Base-by-base conservation (phyloP, 2,888 invertebrate species). In the Caenorhabditis zanzibari region DNA sequence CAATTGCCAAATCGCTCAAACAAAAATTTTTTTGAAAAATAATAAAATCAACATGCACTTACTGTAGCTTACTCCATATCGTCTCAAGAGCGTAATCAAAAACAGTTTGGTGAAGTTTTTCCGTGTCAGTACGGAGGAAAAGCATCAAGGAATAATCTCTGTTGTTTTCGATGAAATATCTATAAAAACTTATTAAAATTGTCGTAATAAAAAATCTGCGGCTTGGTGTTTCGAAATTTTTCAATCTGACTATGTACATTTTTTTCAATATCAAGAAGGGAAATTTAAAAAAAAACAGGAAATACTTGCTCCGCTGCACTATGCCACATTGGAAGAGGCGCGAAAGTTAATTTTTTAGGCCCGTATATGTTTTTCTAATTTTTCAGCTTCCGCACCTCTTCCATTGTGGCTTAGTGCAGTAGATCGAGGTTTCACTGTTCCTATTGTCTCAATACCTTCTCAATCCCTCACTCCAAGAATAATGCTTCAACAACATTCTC, bases 401-500 rank as follows among this genome's bases (percentile, higher is more conserved):
- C n/a, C n/a, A n/a, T n/a, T n/a, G n/a, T n/a, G n/a, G n/a, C n/a
- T n/a, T n/a, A n/a, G n/a, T n/a, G n/a, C n/a, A n/a, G n/a, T n/a
- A n/a, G n/a, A n/a, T n/a, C n/a, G n/a, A n/a, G n/a, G n/a, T n/a
- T n/a, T n/a, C n/a, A n/a, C n/a, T n/a, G n/a, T n/a, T n/a, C n/a
- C n/a, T n/a, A 19, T 47, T 47, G 0, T 7, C 9, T 47, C 2
- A 32, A 32, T 24, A 87, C 86, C 74, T 72, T 28, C 68, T 41
- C 61, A 87, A 61, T 14, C 69, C 54, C 59, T 86, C 75, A 1
- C 79, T 68, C 88, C 90, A 91, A 14, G 84, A 69, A 6, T 66
- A 66, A 92, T 96, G 96, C 90, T 97, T 94, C 56, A 96, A 94
- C 56, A 96, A 92, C 49, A 97, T 94, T 93, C 97, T 96, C 82